phyloP scores from a whole-genome alignment of 2,888 invertebrate species.

The Cheilosia scutellata region DNA sequence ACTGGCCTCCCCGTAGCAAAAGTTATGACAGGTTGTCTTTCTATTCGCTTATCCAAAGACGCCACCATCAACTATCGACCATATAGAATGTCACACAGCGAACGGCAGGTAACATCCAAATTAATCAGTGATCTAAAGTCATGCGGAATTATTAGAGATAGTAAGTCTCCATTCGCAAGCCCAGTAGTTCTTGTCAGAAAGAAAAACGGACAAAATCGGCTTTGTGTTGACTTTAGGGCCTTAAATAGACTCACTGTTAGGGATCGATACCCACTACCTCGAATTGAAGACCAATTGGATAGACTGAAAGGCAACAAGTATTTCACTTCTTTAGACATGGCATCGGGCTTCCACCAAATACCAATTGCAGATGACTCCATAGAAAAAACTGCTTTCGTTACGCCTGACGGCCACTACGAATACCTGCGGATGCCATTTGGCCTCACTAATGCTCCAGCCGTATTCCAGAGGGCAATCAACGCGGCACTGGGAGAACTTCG shows the following conservation, averaged over 20 bases:
- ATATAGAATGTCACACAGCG: conserved; percentile 51
- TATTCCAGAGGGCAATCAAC: no score
- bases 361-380: no score
- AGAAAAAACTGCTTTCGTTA: no score
- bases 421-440: no score
- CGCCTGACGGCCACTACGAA: no score
- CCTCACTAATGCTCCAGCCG: no score
- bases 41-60: conserved; percentile 41
- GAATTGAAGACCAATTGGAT: conserved; percentile 82
- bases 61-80: conserved; percentile 33
- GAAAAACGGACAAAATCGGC: conserved; percentile 33
- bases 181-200: conserved; percentile 65
- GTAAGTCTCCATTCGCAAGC: conserved; percentile 61
- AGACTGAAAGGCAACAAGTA: conserved; percentile 76
- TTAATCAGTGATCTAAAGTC: conserved; percentile 43
- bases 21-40: conserved; percentile 29
- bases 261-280: conserved; percentile 80
- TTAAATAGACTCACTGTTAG: conserved; percentile 80
- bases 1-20: conserved; percentile 26
- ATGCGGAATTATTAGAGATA: conserved; percentile 51
- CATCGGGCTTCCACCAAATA: no score
- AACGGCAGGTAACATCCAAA: conserved; percentile 48
- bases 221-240: conserved; percentile 65
- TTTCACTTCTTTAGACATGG: no score
- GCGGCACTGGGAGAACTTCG: conserved; percentile 48